Percentiles rank a stretch among this genome's conserved stretches.
These are phyloP conservation scores for Lamproptera curius DNA, from an alignment of 2,888 invertebrate species.

Conservation along the genomic window DNA sequence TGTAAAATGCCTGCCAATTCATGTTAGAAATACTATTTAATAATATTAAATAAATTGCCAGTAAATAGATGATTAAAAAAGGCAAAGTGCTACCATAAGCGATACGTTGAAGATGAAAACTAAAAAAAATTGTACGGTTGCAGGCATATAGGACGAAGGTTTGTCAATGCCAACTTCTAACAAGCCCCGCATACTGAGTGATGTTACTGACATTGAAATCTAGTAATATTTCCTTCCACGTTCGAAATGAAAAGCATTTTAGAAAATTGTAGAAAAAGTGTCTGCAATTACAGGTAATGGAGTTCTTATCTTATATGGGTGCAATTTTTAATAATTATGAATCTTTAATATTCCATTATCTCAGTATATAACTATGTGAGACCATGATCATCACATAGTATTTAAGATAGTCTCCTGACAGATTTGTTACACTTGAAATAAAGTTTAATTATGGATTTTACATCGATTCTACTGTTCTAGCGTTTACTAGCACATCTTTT, in stretches of 20 bases:
- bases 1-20: too few species aligned
- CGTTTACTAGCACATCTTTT: not conserved
- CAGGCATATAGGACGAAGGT: too few species aligned
- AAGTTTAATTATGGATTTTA: not conserved
- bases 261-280: slow-evolving; percentile 9
- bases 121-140: too few species aligned
- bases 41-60: too few species aligned
- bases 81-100: too few species aligned
- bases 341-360: slow-evolving; percentile 7
- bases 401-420: slow-evolving; percentile 5
- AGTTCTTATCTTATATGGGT: slow-evolving; percentile 11
- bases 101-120: too few species aligned
- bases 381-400: slow-evolving; percentile 1
- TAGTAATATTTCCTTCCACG: too few species aligned
- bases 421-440: not conserved
- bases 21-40: too few species aligned
- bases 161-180: too few species aligned
- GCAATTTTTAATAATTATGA: slow-evolving; percentile 7
- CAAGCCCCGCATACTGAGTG: too few species aligned
- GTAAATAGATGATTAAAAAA: too few species aligned
- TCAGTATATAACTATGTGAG: not conserved
- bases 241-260: not conserved
- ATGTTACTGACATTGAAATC: too few species aligned
- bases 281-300: not conserved
- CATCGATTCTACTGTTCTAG: not conserved